Percentiles rank a stretch among this genome's conserved stretches.
phyloP scores from a whole-genome alignment of 2,113 vertebrate genomes.

The Elephas maximus region DNA sequence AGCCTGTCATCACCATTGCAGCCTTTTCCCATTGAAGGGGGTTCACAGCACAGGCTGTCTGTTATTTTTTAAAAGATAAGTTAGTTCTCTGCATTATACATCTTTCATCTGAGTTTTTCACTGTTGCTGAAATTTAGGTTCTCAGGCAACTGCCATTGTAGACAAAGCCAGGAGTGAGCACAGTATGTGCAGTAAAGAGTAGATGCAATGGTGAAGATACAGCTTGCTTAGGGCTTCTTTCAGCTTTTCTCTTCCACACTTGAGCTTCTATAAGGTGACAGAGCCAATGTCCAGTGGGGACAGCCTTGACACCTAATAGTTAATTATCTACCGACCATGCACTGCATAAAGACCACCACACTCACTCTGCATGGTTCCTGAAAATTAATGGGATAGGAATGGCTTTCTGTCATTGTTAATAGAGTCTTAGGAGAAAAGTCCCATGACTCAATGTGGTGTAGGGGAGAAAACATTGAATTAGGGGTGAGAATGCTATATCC shows the following conservation, averaged over 20 bases:
- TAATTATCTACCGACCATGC: slow-evolving; percentile 53
- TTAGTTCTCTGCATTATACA: slow-evolving; percentile 61
- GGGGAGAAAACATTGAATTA: slow-evolving; percentile 55
- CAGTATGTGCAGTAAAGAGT: slow-evolving; percentile 67
- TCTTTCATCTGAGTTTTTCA: slow-evolving; percentile 74
- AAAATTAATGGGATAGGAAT: slow-evolving; percentile 56
- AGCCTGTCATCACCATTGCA: slow-evolving; percentile 67
- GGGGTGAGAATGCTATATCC: slow-evolving; percentile 57
- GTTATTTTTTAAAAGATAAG: slow-evolving; percentile 60
- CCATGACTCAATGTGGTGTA: slow-evolving; percentile 58
- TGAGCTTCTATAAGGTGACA: slow-evolving; percentile 73
- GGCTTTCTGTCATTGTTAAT: slow-evolving; percentile 63
- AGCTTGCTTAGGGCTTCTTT: slow-evolving; percentile 67
- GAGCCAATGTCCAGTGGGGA: slow-evolving; percentile 63
- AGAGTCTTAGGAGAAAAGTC: slow-evolving; percentile 62
- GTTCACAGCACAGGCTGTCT: slow-evolving; percentile 62
- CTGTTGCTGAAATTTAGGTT: slow-evolving; percentile 77
- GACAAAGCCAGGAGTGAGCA: slow-evolving; percentile 73
- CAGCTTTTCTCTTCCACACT: slow-evolving; percentile 48
- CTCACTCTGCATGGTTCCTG: slow-evolving; percentile 54
- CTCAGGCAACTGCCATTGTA: slow-evolving; percentile 67
- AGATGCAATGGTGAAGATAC: slow-evolving; percentile 74
- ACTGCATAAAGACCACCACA: slow-evolving; percentile 56
- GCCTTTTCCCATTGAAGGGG: slow-evolving; percentile 66
- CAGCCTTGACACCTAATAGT: slow-evolving; percentile 37